Evolutionary conservation across 2,888 invertebrate genomes (phyloP).

Genomic region (Cecidostiba fungosa): DNA sequence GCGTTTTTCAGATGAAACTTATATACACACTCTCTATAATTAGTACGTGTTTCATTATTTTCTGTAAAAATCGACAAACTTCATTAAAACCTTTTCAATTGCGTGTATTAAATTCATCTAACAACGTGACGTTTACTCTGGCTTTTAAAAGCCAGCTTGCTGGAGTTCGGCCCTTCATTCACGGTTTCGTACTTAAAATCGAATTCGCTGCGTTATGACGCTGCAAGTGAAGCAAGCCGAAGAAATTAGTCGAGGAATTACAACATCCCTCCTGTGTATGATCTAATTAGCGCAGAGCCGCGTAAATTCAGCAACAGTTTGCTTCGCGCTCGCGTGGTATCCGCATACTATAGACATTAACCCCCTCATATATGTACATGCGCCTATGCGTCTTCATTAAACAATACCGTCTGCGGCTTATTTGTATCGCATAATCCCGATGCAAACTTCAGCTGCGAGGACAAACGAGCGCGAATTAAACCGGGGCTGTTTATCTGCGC

Average conservation of each 20-base stretch:
- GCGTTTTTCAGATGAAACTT: no score
- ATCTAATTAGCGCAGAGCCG: slow-evolving; percentile 1
- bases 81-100: no score
- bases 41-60: no score
- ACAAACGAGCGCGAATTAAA: background rate
- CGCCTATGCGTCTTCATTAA: background rate
- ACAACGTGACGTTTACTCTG: no score
- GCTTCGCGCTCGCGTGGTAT: background rate
- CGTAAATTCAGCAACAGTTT: slow-evolving; percentile 32
- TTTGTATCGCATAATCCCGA: background rate
- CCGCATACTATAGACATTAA: background rate
- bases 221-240: background rate
- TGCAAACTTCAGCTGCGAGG: background rate
- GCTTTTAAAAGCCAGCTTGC: background rate
- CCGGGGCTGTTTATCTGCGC: background rate
- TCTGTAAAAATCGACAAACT: no score
- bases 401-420: background rate
- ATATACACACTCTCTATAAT: no score
- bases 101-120: no score
- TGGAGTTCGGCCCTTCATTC: background rate
- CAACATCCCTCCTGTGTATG: background rate
- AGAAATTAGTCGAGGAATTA: slow-evolving; percentile 17
- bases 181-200: background rate
- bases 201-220: background rate
- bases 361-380: no score